Evolutionary conservation across 2,888 invertebrate species (phyloP), one percentile per base, ranked within the genome.

Genomic region (Acanthoscelides obtectus): DNA sequence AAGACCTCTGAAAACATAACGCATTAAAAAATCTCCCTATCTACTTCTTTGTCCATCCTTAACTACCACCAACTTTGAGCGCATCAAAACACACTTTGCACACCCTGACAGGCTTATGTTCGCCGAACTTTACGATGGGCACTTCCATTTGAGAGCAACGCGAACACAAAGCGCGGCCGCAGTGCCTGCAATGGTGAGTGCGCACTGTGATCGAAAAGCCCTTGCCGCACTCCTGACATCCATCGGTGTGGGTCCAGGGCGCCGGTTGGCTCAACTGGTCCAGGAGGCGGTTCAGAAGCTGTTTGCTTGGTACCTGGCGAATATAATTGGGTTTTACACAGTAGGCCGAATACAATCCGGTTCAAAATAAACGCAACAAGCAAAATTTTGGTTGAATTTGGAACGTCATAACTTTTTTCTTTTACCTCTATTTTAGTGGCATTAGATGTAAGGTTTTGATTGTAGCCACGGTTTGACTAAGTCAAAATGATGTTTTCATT

Each of bases 101-200:
- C 22, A 98, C 97, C 65, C 98, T 89, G 67, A 96, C 96, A 5
- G 97, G 96, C 84, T 96, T 98, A 84, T 94, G 93, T 81, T 95
- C 89, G 76, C 93, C 93, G 86, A 97, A 99, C 86, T 99, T 99
- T 65, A 98, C 87, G 78, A 99, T 98, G 22, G 98, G 98, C 78
- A 98, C 94, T 83, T 97, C 96, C 84, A 95, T 95, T 81, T 92
- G 93, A 0, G 97, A 97, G 84, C 99, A 99, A 83, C 94, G 95
- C 80, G 92, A 92, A 87, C 98, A 99, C 71, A 98, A 86, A 81
- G 96, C 91, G 72, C 98, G 89, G 2, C 98, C 98, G 86, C 98
- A 99, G 84, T 99, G 98, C 19, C 98, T 95, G 84, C 98, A 98
- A 84, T 98, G 98, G 86, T 98, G 98, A 83, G 95, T 96, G 72